These are phyloP conservation scores for Psix sp. DNA, from an alignment of 1,140 invertebrate species.

Conservation along the genomic window DNA sequence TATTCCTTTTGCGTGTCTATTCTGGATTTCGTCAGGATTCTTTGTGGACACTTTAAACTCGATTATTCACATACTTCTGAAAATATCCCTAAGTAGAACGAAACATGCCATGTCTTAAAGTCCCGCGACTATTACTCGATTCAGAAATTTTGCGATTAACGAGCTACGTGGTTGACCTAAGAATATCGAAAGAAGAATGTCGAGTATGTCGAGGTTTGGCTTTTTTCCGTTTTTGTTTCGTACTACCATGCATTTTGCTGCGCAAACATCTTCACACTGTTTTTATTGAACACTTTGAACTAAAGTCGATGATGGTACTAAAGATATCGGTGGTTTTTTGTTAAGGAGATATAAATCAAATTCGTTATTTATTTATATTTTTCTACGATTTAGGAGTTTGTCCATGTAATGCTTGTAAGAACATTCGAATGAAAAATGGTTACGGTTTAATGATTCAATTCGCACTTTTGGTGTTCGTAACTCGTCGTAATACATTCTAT, in stretches of 20 bases:
- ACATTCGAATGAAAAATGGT: no score
- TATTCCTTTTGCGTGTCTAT: no score
- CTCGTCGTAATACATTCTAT: no score
- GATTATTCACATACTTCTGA: slow-evolving; percentile 19
- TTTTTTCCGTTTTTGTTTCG: slow-evolving; percentile 27
- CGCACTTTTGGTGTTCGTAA: no score
- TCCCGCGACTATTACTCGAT: slow-evolving; percentile 30
- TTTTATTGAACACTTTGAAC: slow-evolving; percentile 27
- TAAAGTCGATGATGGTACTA: no score
- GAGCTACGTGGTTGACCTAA: slow-evolving; percentile 40
- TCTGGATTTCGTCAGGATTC: slow-evolving; percentile 1
- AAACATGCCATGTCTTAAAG: slow-evolving; percentile 30
- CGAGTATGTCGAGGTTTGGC: slow-evolving; percentile 13
- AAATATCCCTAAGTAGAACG: slow-evolving; percentile 13
- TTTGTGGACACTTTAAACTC: slow-evolving; percentile 11
- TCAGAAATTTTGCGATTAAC: slow-evolving; percentile 38
- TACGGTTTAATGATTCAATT: no score
- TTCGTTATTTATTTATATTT: no score
- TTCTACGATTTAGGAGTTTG: no score
- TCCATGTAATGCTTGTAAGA: no score
- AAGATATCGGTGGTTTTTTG: neutral
- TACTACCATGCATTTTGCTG: slow-evolving; percentile 8
- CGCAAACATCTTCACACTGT: slow-evolving; percentile 14
- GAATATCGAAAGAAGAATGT: slow-evolving; percentile 44
- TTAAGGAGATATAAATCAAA: neutral